Evolutionary conservation across 2,113 vertebrate species (phyloP), one percentile per base, ranked within the genome.

Genomic region (Corvus cornix): DNA sequence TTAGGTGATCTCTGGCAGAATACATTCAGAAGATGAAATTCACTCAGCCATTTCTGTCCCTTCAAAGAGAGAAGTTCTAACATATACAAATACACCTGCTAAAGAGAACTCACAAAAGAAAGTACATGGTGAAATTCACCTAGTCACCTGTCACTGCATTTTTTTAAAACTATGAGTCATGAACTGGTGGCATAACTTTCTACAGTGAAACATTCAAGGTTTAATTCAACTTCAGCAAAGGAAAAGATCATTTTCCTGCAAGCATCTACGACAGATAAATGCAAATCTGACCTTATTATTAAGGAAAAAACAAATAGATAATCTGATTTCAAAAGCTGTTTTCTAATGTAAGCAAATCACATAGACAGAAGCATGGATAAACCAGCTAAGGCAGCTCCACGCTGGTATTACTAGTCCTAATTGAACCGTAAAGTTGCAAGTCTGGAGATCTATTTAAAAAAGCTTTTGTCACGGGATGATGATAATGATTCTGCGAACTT

Each of bases 341-440:
- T 60, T 33, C 43, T 30, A 59, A 64, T 2, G 2, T n/a, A 84
- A 64, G 10, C 8, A 8, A 82, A 69, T 44, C n/a, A 84, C 22
- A 64, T 1, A 33, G 31, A 27, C 21, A 84, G 5, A 11, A 81
- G 21, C 2, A 2, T 9, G 22, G 33, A 46, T n/a, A 84, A 84
- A 44, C 15, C 14, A 58, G 19, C 4, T 26, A 55, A 44, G 26
- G 11, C 27, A 74, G 12, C 28, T 49, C 35, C 20, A 62, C 7
- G 7, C 18, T 80, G 6, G 8, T 18, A 56, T n/a, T 21, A 46
- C 16, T 9, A 58, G 7, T 4, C 28, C 35, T 37, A 43, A 64
- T 0, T 2, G 1, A 68, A 87, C 28, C 6, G 3, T 2, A 14
- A 44, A 59, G 16, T 2, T 51, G 4, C 5, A 59, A 52, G 6